These are phyloP conservation scores for Rostratula benghalensis DNA, from an alignment of 2,113 vertebrate species.

Conservation along the genomic window DNA sequence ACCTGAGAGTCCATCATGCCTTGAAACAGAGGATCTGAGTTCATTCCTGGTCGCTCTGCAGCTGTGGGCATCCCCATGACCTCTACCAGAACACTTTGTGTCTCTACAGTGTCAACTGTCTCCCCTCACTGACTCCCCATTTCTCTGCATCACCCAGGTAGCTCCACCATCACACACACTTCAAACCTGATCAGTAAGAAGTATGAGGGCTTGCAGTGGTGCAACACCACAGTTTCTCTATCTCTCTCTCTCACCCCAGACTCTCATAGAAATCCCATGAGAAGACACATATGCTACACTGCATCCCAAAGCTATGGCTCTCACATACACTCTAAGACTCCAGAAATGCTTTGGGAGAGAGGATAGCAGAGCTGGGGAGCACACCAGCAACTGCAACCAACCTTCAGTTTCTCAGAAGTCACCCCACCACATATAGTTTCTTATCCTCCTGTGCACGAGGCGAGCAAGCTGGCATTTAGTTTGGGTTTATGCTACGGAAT, in stretches of 20 bases:
- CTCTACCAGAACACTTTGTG: not conserved
- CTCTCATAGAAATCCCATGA: not conserved
- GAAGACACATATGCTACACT: not conserved
- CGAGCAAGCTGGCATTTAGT: not conserved
- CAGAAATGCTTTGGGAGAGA: not conserved
- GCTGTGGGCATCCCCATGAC: not conserved
- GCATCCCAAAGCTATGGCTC: not conserved
- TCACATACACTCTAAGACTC: not conserved
- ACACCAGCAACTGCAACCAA: not conserved
- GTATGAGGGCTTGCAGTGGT: not conserved
- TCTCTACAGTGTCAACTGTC: not conserved
- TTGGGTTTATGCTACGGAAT: not conserved
- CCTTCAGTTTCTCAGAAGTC: not conserved
- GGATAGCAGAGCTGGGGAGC: not conserved
- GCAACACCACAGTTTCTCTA: not conserved
- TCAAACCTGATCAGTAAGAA: not conserved
- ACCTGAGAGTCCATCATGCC: not conserved
- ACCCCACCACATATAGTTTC: accelerated
- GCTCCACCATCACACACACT: not conserved
- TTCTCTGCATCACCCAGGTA: not conserved
- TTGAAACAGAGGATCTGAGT: not conserved
- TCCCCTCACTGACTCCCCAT: not conserved
- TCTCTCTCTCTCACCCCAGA: not conserved
- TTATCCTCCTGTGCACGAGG: not conserved
- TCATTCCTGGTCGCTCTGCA: not conserved